phyloP scores from a whole-genome alignment of 2,797 vertebrate genomes.

The Sylvilagus floridanus region DNA sequence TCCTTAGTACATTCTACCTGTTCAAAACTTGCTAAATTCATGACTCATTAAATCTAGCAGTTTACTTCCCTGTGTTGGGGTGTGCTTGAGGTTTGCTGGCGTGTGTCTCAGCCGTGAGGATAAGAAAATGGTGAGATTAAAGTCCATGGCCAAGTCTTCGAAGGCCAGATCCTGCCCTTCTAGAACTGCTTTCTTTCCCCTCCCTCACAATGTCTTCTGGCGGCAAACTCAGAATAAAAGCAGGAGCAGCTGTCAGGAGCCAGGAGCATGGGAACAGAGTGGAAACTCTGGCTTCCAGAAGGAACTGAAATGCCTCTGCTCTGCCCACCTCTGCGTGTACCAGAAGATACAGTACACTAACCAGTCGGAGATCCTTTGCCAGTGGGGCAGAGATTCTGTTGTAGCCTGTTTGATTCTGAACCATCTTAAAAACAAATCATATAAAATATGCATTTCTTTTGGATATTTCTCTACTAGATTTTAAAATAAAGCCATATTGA shows the following conservation, averaged over 20 bases:
- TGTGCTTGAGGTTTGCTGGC: not conserved
- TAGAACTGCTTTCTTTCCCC: not conserved
- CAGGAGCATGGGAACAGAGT: not conserved
- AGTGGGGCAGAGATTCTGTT: not conserved
- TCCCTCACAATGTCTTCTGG: not conserved
- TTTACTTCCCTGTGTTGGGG: not conserved
- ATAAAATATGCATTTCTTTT: conserved; percentile 46
- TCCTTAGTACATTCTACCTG: not conserved
- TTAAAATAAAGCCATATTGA: conserved; percentile 62
- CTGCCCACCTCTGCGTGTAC: not conserved
- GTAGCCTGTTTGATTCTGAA: not conserved
- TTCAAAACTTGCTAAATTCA: conserved; percentile 6
- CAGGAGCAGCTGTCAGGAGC: not conserved
- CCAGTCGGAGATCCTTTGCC: not conserved
- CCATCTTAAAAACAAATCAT: conserved; percentile 26
- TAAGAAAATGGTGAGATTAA: not conserved
- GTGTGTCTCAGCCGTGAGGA: not conserved
- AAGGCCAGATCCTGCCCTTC: not conserved
- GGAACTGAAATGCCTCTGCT: not conserved
- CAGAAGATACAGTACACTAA: too few species aligned
- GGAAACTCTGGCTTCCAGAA: conserved; percentile 10
- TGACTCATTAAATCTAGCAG: not conserved
- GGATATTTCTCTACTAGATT: not conserved
- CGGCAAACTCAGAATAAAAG: not conserved
- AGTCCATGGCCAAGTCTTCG: not conserved